These are phyloP conservation scores for Oreohelix idahoensis DNA, from an alignment of 1,140 invertebrate species.

Conservation along the genomic window DNA sequence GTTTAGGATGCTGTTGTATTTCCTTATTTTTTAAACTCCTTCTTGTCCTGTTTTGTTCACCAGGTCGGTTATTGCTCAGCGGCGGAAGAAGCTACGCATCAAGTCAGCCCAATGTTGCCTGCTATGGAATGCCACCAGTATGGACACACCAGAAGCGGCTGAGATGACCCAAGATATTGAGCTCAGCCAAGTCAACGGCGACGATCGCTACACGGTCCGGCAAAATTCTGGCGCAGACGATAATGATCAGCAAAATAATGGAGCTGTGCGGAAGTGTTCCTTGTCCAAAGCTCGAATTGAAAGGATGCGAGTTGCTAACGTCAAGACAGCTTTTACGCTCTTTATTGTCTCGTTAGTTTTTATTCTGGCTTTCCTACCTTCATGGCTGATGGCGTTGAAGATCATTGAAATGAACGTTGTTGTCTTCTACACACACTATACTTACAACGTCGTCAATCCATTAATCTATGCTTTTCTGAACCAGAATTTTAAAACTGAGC, in stretches of 20 bases:
- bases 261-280: slow-evolving; percentile 23
- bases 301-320: slow-evolving; percentile 59
- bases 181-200: slow-evolving; percentile 49
- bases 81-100: slow-evolving; percentile 49
- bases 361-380: slow-evolving; percentile 65
- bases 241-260: slow-evolving; percentile 34
- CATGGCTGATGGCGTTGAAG: slow-evolving; percentile 63
- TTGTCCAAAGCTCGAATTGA: slow-evolving; percentile 48
- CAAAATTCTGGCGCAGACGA: slow-evolving; percentile 30
- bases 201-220: slow-evolving; percentile 20
- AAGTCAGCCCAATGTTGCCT: slow-evolving; percentile 47
- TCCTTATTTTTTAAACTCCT: no score
- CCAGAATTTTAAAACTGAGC: slow-evolving; percentile 67
- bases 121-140: slow-evolving; percentile 40
- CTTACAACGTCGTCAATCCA: slow-evolving; percentile 72
- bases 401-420: slow-evolving; percentile 60
- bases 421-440: slow-evolving; percentile 70
- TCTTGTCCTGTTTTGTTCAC: no score
- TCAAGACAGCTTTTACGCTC: slow-evolving; percentile 70
- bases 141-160: slow-evolving; percentile 22
- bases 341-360: slow-evolving; percentile 69
- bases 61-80: slow-evolving; percentile 52
- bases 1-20: no score
- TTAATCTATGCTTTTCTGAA: slow-evolving; percentile 72
- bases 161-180: slow-evolving; percentile 50